phyloP scores from a whole-genome alignment of 1,140 invertebrate genomes.

The Limonius californicus region DNA sequence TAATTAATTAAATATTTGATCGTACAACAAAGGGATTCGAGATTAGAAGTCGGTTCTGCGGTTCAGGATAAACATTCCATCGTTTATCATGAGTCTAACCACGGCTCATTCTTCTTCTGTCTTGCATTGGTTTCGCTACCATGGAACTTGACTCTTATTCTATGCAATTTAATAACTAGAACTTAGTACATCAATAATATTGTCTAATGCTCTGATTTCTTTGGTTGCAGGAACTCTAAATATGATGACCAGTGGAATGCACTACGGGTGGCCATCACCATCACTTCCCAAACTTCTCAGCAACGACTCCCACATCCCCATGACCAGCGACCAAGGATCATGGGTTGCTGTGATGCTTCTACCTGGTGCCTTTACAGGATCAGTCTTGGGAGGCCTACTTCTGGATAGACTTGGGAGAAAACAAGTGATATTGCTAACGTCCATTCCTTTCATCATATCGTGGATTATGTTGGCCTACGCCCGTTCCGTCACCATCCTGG shows the following conservation, averaged over 20 bases:
- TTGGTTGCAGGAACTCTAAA: conserved; percentile 32
- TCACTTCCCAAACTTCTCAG: conserved; percentile 37
- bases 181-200: too few species aligned
- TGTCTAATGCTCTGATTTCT: too few species aligned
- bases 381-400: conserved; percentile 47
- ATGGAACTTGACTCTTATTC: too few species aligned
- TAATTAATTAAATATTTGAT: too few species aligned
- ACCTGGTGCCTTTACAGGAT: conserved; percentile 48
- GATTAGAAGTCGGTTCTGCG: too few species aligned
- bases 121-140: too few species aligned
- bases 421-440: conserved; percentile 57
- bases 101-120: too few species aligned
- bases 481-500: conserved; percentile 49
- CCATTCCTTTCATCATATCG: conserved; percentile 54
- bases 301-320: conserved; percentile 36
- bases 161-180: too few species aligned
- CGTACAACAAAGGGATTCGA: too few species aligned
- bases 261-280: conserved; percentile 42
- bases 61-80: too few species aligned
- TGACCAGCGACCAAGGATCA: too few species aligned
- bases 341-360: conserved; percentile 52
- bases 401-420: conserved; percentile 63
- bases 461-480: conserved; percentile 59
- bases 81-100: too few species aligned
- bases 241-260: conserved; percentile 38